These are phyloP conservation scores for Aphrocallistes beatrix DNA, from an alignment of 37 sponge, comb jelly and placozoan species.

Conservation along the genomic window DNA sequence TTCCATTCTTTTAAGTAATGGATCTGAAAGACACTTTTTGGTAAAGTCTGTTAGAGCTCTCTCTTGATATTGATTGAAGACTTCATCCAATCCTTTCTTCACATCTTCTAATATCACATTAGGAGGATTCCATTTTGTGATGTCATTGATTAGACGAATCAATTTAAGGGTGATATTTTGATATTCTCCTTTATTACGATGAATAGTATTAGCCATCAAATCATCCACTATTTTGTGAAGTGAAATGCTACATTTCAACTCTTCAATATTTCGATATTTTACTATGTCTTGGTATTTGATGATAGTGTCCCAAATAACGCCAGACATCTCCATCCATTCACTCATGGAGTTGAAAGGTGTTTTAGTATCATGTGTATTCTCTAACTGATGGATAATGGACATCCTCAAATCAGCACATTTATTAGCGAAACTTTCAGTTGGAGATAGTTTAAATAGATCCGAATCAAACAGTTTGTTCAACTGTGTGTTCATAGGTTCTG, in stretches of 20 bases:
- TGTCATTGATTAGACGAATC: neutral
- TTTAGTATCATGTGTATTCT: neutral
- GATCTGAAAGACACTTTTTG: neutral
- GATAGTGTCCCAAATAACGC: neutral
- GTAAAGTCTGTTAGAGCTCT: neutral
- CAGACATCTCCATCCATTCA: constrained; percentile 12
- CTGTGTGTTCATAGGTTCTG: neutral
- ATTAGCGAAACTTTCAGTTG: neutral
- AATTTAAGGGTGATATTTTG: neutral
- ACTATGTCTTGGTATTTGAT: constrained; percentile 16
- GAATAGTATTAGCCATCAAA: neutral
- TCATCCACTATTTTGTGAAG: neutral
- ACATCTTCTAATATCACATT: neutral
- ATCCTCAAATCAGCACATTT: neutral
- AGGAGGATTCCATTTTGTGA: neutral
- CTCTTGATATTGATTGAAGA: neutral
- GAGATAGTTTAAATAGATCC: neutral
- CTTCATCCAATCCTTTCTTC: neutral
- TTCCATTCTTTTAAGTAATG: neutral
- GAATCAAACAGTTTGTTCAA: neutral
- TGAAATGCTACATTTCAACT: neutral
- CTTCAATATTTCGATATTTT: neutral
- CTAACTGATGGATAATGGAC: neutral
- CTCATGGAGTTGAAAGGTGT: neutral
- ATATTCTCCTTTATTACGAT: neutral